Evolutionary conservation across 2,888 invertebrate genomes (phyloP).

Genomic region (Venustoraphidia nigricollis): DNA sequence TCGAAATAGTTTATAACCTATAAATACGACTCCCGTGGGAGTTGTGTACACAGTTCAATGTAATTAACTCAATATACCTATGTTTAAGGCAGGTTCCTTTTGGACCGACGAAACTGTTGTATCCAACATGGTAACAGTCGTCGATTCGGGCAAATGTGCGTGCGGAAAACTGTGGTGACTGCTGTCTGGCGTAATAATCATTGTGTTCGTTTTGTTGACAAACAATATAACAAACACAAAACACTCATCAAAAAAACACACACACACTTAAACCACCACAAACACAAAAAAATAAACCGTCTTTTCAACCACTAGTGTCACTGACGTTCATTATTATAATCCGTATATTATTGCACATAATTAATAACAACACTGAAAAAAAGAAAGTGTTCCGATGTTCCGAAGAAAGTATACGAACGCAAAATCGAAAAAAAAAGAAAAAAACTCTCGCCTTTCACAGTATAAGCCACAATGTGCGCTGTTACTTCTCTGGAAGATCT

Average conservation of each 20-base stretch:
- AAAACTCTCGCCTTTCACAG: too few relatives aligned
- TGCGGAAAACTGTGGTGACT: slow-evolving; percentile 35
- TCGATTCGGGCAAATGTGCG: slow-evolving; percentile 33
- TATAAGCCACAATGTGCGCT: too few relatives aligned
- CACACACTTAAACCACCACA: slow-evolving; percentile 5
- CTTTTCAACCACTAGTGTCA: too few relatives aligned
- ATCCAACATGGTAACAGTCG: slow-evolving; percentile 25
- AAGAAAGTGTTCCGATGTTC: too few relatives aligned
- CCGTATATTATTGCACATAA: too few relatives aligned
- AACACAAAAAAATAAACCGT: too few relatives aligned
- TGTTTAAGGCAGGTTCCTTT: slow-evolving; percentile 54
- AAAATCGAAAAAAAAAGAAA: too few relatives aligned
- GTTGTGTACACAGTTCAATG: slow-evolving; percentile 2
- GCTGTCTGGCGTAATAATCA: slow-evolving; percentile 55
- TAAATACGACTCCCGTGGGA: too few relatives aligned
- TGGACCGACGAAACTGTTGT: slow-evolving; percentile 25
- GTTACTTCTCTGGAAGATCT: slow-evolving; percentile 22
- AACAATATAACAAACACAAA: slow-evolving; percentile 8
- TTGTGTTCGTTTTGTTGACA: slow-evolving; percentile 18
- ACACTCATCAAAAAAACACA: slow-evolving; percentile 1
- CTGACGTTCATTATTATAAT: too few relatives aligned
- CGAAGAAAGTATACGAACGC: too few relatives aligned
- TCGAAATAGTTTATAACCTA: too few relatives aligned
- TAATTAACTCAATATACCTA: slow-evolving; percentile 36
- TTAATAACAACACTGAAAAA: too few relatives aligned